Base-by-base conservation (phyloP, 2,113 vertebrate species). In the Bos indicus region DNA sequence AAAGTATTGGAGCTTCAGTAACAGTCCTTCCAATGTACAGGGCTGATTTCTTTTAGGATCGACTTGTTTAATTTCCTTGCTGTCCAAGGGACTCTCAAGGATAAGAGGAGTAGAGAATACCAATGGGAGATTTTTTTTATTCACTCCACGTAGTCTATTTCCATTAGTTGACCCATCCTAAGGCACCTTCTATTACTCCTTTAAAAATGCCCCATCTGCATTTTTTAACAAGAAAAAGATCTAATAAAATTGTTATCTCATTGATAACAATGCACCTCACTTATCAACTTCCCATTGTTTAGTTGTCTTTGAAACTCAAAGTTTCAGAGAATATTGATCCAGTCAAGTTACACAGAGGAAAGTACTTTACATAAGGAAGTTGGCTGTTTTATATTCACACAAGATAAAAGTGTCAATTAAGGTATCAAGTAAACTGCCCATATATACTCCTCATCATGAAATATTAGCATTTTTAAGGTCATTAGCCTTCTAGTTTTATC, bases 391-490 rank as follows among this genome's bases (percentile, higher is more conserved):
- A 92, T 86, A 94, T 80, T 95, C 88, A 96, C 25, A 88, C 9
- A 71, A 96, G 90, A 96, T 93, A 92, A 87, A 97, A 87, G 14
- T 9, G 64, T 85, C 82, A 67, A 88, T 88, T 88, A 96, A 96
- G 6, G 13, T 64, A 80, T 94, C 56, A 80, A 52, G 43, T 62
- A 87, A 93, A 64, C 23, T 83, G 11, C 91, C 51, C 54, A 25
- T 28, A 57, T 43, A 78, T 36, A 82, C 10, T 81, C 46, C 36
- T 97, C 93, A 96, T 86, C 54, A 67, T 88, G 51, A 95, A 95
- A 97, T 90, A 74, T 15, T 88, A 84, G 33, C 77, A 91, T 71
- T 94, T 85, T 85, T 26, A 46, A 77, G 7, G 74, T 91, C 48
- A 60, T 46, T 88, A 86, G 36, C 57, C 77, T 89, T 91, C 48